Conservation (phyloP, 2,113 vertebrate species). For the Melanerpes aurifrons region DNA sequence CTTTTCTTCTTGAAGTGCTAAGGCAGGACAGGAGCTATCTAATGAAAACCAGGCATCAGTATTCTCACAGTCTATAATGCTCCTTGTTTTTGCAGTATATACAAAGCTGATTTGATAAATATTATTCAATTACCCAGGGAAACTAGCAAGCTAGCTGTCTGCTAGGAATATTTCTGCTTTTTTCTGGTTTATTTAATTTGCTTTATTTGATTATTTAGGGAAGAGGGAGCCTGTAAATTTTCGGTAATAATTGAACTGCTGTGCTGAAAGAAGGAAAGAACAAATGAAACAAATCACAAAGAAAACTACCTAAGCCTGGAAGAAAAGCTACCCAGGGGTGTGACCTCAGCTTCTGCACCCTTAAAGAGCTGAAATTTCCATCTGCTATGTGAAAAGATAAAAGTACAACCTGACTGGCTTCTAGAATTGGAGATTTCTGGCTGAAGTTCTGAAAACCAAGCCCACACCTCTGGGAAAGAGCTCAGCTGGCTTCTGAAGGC, state of each 20-base stretch:
- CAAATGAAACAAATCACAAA: background rate
- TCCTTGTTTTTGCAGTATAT: background rate
- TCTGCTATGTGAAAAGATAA: background rate
- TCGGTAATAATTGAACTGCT: constrained; percentile 21
- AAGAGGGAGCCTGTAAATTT: constrained; percentile 29
- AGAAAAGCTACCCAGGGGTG: background rate
- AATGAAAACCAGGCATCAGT: background rate
- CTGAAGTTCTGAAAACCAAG: background rate
- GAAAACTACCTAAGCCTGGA: background rate
- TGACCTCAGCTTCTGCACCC: background rate
- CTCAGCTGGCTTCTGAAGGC: too few species aligned
- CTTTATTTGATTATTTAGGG: constrained; percentile 59
- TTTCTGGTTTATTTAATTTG: constrained; percentile 60
- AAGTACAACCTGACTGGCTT: background rate
- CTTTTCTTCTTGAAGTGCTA: background rate
- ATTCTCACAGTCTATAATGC: background rate
- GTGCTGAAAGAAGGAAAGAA: background rate
- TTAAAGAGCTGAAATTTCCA: background rate
- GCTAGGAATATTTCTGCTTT: constrained; percentile 31
- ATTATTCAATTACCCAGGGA: constrained; percentile 67
- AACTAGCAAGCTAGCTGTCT: constrained; percentile 38
- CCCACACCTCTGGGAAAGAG: background rate
- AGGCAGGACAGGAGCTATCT: background rate
- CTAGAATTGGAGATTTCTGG: background rate
- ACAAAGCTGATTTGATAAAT: constrained; percentile 41